Conservation (phyloP, 2,113 vertebrate species). For the Halcyon malimbica region DNA sequence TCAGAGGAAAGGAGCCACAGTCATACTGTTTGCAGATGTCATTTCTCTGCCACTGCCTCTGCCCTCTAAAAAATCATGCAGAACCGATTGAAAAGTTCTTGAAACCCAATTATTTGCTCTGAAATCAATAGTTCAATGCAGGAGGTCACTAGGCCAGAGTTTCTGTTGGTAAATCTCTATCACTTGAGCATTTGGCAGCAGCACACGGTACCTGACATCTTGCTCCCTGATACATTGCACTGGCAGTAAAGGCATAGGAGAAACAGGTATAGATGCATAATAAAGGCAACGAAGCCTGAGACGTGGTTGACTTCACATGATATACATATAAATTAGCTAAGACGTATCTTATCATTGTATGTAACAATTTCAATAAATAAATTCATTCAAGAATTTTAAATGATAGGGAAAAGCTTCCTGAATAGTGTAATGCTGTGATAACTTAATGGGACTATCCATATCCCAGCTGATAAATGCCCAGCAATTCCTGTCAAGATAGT, state of each 20-base stretch:
- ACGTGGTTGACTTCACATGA: neutral
- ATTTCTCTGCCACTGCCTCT: neutral
- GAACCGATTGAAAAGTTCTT: slow-evolving; percentile 7
- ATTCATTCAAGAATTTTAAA: neutral
- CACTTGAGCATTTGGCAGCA: neutral
- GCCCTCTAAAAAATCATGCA: neutral
- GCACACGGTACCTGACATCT: neutral
- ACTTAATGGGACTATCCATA: slow-evolving; percentile 29
- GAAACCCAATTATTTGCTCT: slow-evolving; percentile 19
- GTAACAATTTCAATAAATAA: neutral
- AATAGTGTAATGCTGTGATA: neutral
- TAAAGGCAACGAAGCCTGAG: neutral
- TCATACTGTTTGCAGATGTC: neutral
- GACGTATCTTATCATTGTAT: neutral
- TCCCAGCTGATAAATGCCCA: slow-evolving; percentile 14
- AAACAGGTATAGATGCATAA: neutral
- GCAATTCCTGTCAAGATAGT: slow-evolving; percentile 9
- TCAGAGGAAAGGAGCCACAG: neutral
- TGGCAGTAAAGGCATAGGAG: neutral
- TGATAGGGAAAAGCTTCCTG: neutral
- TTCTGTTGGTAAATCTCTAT: slow-evolving; percentile 1
- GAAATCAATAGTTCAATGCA: slow-evolving; percentile 30
- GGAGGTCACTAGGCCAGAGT: neutral
- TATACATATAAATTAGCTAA: neutral
- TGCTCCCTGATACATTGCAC: neutral